Base-by-base conservation (phyloP, 2,113 vertebrate genomes). In the Pygoscelis antarcticus region DNA sequence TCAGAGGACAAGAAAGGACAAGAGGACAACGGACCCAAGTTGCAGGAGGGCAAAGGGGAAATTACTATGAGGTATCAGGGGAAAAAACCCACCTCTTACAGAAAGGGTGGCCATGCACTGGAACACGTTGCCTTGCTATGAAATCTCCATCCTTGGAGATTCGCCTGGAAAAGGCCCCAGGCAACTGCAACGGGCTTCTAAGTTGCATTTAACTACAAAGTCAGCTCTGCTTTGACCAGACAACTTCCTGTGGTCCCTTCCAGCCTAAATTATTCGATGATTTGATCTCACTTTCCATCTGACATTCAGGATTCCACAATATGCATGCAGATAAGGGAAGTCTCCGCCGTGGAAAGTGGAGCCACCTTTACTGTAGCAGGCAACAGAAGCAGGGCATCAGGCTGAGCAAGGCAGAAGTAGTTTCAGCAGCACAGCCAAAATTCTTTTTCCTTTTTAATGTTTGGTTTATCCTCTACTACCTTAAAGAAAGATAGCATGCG, bases 291-390 rank as follows among this genome's bases (percentile, higher is more conserved):
- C 11, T 79, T 84, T 51, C 38, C 57, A 86, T 7, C 23, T 1
- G 2, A 64, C 3, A 2, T 40, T 57, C 32, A 83, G 12, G 27
- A 91, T 54, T 91, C 52, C 66, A 42, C 18, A 34, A 10, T 34
- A 40, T 72, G 58, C 51, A 86, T 74, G 49, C 0, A 64, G 81
- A 30, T 22, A 60, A 76, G 11, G 44, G 38, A 92, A 91, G 6
- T 20, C 58, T 57, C 16, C 0, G 0, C 34, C 25, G 26, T 8
- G 21, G 51, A 46, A 89, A 79, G 7, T 2, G 1, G 25, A 76
- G 7, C 5, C 62, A 57, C 4, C 3, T 74, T 55, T 93, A 44
- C 68, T 38, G 64, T 17, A 54, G 32, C n/a, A 44, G 68, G 9
- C 70, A 27, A 44, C 29, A 52, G 47, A 38, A 54, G 6, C 5